phyloP scores from a whole-genome alignment of 2,888 invertebrate genomes.

The Sericinus montela region DNA sequence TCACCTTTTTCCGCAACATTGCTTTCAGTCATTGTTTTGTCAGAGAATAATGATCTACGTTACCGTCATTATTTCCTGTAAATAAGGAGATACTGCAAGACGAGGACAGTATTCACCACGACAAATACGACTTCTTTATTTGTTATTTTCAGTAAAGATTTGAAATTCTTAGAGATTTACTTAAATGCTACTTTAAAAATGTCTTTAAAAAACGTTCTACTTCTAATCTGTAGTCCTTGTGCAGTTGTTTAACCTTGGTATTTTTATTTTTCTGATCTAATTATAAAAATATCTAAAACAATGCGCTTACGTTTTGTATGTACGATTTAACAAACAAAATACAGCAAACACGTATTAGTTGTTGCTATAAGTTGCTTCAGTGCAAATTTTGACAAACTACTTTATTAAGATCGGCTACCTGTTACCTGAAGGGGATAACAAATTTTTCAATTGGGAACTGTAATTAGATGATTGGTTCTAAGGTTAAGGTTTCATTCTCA shows the following conservation, averaged over 20 bases:
- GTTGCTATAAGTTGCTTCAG: too few relatives aligned
- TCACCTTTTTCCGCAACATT: conserved; percentile 15
- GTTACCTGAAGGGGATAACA: neutral
- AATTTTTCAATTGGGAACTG: too few relatives aligned
- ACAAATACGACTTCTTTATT: neutral
- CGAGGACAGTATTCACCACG: conserved; percentile 3
- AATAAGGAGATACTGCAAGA: neutral
- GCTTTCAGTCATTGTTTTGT: conserved; percentile 7
- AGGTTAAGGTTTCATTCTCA: too few relatives aligned
- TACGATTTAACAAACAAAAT: neutral
- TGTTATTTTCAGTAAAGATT: neutral
- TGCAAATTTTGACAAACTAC: too few relatives aligned
- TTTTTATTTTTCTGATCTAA: neutral
- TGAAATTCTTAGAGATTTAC: neutral
- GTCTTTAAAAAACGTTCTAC: neutral
- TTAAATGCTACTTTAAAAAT: neutral
- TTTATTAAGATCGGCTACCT: neutral
- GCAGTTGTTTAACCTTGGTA: too few relatives aligned
- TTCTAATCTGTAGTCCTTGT: too few relatives aligned
- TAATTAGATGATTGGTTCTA: too few relatives aligned
- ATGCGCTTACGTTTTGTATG: neutral
- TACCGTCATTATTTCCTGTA: conserved; percentile 9
- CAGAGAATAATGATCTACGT: conserved; percentile 15
- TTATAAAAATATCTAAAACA: too few relatives aligned
- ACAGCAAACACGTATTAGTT: too few relatives aligned